A percentile compares a stretch with the other conserved stretches of the same genome.
These are phyloP conservation scores for Peromyscus aztecus DNA, from an alignment of 2,797 vertebrate species.

Conservation along the genomic window DNA sequence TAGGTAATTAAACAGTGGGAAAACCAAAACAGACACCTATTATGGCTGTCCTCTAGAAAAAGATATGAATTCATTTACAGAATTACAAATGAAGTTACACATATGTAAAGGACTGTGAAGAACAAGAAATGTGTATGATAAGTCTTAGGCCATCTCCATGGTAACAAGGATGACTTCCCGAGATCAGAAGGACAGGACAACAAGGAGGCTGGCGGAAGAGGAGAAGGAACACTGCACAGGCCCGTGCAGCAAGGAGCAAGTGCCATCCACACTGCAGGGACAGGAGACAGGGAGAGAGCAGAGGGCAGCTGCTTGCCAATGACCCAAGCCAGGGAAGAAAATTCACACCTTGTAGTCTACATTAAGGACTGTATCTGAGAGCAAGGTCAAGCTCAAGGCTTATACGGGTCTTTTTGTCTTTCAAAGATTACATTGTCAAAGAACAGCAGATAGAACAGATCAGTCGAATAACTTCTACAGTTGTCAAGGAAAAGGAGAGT, in stretches of 20 bases:
- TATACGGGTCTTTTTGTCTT: neutral
- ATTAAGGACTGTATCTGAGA: neutral
- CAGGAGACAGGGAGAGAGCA: neutral
- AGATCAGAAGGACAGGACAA: neutral
- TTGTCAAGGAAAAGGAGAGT: neutral
- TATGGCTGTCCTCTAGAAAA: neutral
- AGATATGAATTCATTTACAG: neutral
- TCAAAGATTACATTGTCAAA: neutral
- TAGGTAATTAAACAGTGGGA: neutral
- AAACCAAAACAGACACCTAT: neutral
- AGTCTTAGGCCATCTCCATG: neutral
- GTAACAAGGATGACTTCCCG: neutral
- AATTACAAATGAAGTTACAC: neutral
- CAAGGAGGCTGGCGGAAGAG: neutral
- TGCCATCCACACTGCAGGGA: neutral
- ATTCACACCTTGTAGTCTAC: neutral
- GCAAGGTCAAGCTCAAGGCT: neutral
- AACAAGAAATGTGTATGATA: neutral
- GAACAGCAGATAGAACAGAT: neutral
- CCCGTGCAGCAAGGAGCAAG: neutral
- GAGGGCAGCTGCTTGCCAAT: neutral
- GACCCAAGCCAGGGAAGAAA: neutral
- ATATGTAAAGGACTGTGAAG: neutral
- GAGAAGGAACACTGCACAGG: neutral
- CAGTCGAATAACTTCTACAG: neutral